Evolutionary conservation across 2,888 invertebrate genomes (phyloP), one percentile per base, ranked within the genome.

Genomic region (Charanyca ferruginea): DNA sequence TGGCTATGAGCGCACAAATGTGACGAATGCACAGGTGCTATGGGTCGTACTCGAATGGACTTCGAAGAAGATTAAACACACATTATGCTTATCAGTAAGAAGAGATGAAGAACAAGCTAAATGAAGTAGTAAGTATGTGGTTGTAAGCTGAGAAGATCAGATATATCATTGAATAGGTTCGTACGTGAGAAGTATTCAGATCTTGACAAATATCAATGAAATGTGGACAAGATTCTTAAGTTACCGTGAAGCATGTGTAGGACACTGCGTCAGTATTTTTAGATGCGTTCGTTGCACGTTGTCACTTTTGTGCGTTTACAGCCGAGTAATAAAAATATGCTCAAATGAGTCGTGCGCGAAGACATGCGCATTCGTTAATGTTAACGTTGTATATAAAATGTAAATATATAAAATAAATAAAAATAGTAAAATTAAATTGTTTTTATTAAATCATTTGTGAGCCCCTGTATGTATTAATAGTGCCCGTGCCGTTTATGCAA

Each of bases 351-450:
- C 82, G 81, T 87, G 89, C 88, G 86, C 84, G 74, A 83, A 85
- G 84, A 85, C 81, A 85, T 77, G 89, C 88, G 91, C 87, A 83
- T 83, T 89, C 89, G 87, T 89, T 89, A 89, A 90, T 89, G 79
- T 83, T 85, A 91, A 92, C 81, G 81, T 91, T 95, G 94, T 95
- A 95, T 90, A 94, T 94, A 95, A 93, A 92, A 92, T 95, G 94
- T 95, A 95, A 92, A 93, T 93, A 93, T 87, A 90, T 89, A 91
- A 93, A 94, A 89, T 91, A 86, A 90, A 93, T 92, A 94, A 94
- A 94, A 94, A 93, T 91, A 88, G 91, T 87, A 91, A 93, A 92
- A 91, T 58, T 57, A 52, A 63, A 42, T 76, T 69, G 13, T 53
- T 83, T 80, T 75, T 48, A 68, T 77, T 80, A 35, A 45, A 23